Conservation (phyloP, 2,888 invertebrate genomes). For the Caenorhabditis panamensis region DNA sequence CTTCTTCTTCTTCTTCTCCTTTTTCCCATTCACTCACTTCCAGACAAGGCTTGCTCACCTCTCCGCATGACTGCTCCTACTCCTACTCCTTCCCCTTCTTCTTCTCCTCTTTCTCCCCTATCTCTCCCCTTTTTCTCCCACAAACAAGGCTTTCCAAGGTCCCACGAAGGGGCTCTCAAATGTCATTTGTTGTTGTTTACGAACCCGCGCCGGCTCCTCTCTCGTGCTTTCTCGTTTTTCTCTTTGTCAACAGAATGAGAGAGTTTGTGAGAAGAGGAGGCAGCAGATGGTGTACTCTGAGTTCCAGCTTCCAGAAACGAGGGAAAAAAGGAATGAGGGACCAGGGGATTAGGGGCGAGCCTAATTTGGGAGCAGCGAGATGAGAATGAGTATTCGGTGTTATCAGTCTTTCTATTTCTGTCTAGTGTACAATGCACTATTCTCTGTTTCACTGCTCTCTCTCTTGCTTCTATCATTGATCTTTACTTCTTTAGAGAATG, state of each 20-base stretch:
- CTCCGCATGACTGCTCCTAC: background rate
- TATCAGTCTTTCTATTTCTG: too few species aligned
- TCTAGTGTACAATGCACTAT: too few species aligned
- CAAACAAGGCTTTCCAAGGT: constrained; percentile 11
- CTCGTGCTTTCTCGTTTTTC: constrained; percentile 8
- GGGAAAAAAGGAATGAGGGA: background rate
- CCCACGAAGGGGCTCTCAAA: constrained; percentile 14
- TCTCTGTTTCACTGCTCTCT: too few species aligned
- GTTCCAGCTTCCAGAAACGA: background rate
- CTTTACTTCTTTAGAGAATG: background rate
- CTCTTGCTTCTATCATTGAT: too few species aligned
- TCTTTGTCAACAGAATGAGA: constrained; percentile 19
- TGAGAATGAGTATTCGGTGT: too few species aligned
- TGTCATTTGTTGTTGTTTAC: constrained; percentile 55
- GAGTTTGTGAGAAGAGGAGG: background rate
- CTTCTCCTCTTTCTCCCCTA: constrained; percentile 1
- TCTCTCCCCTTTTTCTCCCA: background rate
- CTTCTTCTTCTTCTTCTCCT: too few species aligned
- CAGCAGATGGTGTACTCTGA: constrained; percentile 2
- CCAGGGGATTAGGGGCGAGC: too few species aligned
- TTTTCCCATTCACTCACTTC: too few species aligned
- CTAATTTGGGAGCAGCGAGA: too few species aligned
- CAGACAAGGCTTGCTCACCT: background rate
- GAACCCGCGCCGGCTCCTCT: background rate
- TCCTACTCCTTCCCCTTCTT: background rate